Conservation (phyloP, 2,797 vertebrate genomes). For the Sebastiscus albofasciatus region DNA sequence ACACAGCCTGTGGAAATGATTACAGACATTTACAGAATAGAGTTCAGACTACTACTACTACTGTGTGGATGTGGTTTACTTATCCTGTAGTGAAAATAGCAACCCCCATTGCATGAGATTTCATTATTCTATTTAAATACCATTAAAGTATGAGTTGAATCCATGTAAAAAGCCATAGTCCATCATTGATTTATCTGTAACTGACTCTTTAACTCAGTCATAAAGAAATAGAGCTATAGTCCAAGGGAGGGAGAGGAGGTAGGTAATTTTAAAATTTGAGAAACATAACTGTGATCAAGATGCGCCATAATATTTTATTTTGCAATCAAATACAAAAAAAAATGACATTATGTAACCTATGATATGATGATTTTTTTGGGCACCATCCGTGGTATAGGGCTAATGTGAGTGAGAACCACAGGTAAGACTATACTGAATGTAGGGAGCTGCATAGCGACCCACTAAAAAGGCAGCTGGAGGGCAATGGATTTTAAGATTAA, state of each 20-base stretch:
- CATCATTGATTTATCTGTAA: background rate
- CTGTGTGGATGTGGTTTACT: background rate
- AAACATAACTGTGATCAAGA: background rate
- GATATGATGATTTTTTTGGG: background rate
- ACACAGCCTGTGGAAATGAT: conserved; percentile 28
- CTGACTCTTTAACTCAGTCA: background rate
- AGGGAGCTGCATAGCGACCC: background rate
- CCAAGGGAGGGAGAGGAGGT: accelerated
- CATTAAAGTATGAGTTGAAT: background rate
- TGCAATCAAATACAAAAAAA: background rate
- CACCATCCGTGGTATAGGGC: background rate
- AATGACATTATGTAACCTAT: background rate
- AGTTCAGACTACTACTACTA: background rate
- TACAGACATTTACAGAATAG: background rate
- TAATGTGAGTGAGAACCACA: background rate
- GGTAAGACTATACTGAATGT: background rate
- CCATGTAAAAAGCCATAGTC: background rate
- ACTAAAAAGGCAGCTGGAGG: background rate
- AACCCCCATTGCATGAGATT: background rate
- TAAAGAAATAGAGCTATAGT: background rate
- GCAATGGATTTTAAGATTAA: background rate
- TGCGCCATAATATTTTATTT: background rate
- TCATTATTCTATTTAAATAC: background rate
- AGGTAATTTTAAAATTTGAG: background rate
- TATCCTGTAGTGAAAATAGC: background rate